Base-by-base conservation (phyloP, 2,797 vertebrate genomes). In the Smutsia temminckii region DNA sequence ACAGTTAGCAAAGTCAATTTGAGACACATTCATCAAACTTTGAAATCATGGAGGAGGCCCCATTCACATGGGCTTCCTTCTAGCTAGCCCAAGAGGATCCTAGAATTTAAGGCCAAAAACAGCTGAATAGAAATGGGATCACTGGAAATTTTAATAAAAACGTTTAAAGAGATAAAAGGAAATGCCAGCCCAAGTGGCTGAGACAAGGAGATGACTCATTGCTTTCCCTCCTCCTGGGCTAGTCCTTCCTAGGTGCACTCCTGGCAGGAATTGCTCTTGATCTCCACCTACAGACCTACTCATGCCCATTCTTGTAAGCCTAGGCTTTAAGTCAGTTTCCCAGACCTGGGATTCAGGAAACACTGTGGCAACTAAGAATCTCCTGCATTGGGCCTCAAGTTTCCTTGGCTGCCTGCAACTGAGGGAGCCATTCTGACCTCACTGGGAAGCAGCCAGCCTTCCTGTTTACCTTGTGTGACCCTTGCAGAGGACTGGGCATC, bases 101-200 rank as follows among this genome's bases (percentile, higher is more conserved):
- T 75, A 16, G 10, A 88, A 71, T 79, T 90, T 53, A 83, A 94
- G 59, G 77, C 46, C 6, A 72, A 79, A 80, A 89, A 83, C 20
- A 93, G 68, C 63, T 59, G 78, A 93, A 53, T 90, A 92, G 68
- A 63, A 94, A 95, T 63, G 66, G 42, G 53, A 74, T 78, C 72
- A 53, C 2, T 71, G 53, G 90, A 90, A 85, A 95, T 93, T 61
- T 78, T 93, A 85, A 91, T 96, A 25, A 81, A 91, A 95, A 85
- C 66, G 13, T 68, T 94, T 79, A 55, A 90, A 85, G 42, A 94
- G 46, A 81, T 85, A 21, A 92, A 91, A 93, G 68, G 85, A 94
- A 75, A 95, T 77, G 51, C 21, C 71, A 85, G 84, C 34, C 74
- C 51, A 85, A 63, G 59, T 46, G 68, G 11, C 55, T 90, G 81